Evolutionary conservation across 2,797 vertebrate species (phyloP).

Genomic region (Corythornis leucogaster): DNA sequence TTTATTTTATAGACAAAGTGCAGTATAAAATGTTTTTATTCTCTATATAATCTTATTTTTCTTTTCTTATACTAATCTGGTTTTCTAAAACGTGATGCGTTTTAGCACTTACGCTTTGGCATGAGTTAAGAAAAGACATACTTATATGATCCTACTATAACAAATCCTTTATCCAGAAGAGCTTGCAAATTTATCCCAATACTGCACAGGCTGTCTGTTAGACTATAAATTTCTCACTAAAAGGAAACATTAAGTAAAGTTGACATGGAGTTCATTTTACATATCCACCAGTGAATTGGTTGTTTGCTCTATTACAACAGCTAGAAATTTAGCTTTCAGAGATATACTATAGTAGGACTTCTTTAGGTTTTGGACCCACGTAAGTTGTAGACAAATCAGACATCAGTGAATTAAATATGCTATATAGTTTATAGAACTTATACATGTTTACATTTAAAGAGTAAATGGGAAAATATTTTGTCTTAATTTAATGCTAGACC

Average conservation of each 20-base stretch:
- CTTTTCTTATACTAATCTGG: neutral
- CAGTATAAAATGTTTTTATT: neutral
- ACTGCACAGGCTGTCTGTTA: neutral
- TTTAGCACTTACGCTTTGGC: neutral
- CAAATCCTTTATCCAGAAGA: constrained; percentile 11
- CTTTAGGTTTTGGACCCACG: neutral
- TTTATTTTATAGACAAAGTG: constrained; percentile 17
- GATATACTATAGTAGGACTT: neutral
- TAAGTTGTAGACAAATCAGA: neutral
- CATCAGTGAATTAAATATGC: neutral
- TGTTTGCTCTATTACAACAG: neutral
- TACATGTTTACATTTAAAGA: neutral
- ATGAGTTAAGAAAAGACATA: neutral
- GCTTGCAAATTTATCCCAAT: constrained; percentile 12
- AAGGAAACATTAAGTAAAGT: neutral
- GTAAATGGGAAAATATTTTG: neutral
- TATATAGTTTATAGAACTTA: neutral
- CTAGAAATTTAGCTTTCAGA: neutral
- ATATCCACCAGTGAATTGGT: neutral
- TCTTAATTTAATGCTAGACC: neutral
- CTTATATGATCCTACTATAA: constrained; percentile 12
- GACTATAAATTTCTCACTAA: constrained; percentile 14
- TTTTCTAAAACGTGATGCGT: constrained; percentile 10
- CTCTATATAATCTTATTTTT: neutral
- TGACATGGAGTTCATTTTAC: neutral